Evolutionary conservation across 92 coral and sea anemone species (phyloP), one percentile per base, ranked within the genome.

Genomic region (Parazoanthus darwini): DNA sequence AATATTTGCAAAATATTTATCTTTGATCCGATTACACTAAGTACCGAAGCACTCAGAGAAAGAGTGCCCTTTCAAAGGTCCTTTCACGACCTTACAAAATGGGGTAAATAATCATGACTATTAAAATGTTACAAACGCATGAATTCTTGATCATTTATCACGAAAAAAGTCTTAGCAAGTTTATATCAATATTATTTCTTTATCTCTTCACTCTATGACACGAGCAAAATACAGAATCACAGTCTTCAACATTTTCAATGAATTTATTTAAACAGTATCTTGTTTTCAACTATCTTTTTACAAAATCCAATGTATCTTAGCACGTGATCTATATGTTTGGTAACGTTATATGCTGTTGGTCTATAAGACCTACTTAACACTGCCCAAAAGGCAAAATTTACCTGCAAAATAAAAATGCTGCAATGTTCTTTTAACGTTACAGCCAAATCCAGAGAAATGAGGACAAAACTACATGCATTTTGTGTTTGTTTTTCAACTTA

Each of bases 311-410:
- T 78, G 25, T 78, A 26, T n/a, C 56, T 78, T 8, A 23, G 56
- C 58, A 18, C 25, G 29, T 43, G 54, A 39, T 37, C 23, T 39
- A 39, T 82, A 1, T 67, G 13, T 46, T 43, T 44, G 25, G 26
- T 22, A 37, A 74, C 37, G 10, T 23, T 80, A 20, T 80, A 26
- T 48, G 43, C 46, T 2, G 22, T 51, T 46, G 87, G 87, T 84
- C 87, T 84, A 84, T 71, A 35, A 84, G 87, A 84, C 87, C 87
- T 84, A 84, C 87, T 71, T 36, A 84, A 23, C n/a, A 71, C 79
- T 84, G 87, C 87, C 87, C 13, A 84, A 84, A 84, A 84, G 87
- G 87, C 87, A 84, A 84, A 84, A 71, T 20, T 46, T 84, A 84
- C 87, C 68, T 70, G 77, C 65, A 84, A 26, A 70, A 84, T 46